phyloP scores from a whole-genome alignment of 30 jellyfish, hydroid and myxozoan genomes.

The Aurelia aurita region DNA sequence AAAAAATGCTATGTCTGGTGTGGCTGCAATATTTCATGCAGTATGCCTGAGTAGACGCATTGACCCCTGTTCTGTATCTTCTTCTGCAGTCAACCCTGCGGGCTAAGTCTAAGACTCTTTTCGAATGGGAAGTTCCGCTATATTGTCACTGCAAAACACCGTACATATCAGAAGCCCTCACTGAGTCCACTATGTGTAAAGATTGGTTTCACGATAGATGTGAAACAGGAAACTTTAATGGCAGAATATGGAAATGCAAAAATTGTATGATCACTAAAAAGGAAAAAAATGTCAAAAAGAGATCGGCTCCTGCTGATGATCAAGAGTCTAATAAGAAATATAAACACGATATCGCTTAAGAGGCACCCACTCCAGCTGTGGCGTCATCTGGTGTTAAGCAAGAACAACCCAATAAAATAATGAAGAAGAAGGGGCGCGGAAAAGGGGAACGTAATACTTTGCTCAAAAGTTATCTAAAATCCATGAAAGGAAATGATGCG shows the following conservation, averaged over 20 bases:
- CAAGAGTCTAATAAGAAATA: too few species aligned
- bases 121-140: neutral
- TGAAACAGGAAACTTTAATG: neutral
- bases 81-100: neutral
- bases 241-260: slow-evolving; percentile 8
- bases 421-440: too few species aligned
- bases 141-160: slow-evolving; percentile 24
- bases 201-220: slow-evolving; percentile 25
- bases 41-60: neutral
- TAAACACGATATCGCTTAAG: too few species aligned
- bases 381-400: too few species aligned
- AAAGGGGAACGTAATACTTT: too few species aligned
- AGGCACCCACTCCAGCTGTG: too few species aligned
- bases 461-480: too few species aligned
- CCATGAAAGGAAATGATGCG: too few species aligned
- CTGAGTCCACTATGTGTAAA: neutral
- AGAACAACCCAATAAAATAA: too few species aligned
- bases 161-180: neutral
- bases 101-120: neutral
- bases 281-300: too few species aligned
- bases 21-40: slow-evolving; percentile 16
- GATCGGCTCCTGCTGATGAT: too few species aligned
- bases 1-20: neutral
- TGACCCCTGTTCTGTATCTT: slow-evolving; percentile 1
- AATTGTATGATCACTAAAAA: neutral